phyloP scores from a whole-genome alignment of 2,797 vertebrate species.

The Bufotes viridis region DNA sequence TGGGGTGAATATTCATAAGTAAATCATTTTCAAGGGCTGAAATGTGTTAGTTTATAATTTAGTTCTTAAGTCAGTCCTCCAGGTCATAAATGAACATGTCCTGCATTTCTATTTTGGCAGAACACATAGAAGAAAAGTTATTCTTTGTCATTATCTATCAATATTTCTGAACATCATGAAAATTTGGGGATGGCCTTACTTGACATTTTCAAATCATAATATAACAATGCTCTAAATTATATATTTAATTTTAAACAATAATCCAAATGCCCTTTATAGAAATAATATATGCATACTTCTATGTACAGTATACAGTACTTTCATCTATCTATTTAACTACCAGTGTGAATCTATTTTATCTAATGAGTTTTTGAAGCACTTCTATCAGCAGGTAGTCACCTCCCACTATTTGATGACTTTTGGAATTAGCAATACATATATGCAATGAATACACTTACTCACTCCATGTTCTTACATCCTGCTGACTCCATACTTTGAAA shows the following conservation, averaged over 20 bases:
- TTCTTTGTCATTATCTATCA: constrained; percentile 13
- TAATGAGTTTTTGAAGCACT: background rate
- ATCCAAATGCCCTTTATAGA: background rate
- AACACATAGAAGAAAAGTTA: background rate
- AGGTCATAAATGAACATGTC: too few relatives aligned
- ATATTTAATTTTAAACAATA: constrained; percentile 19
- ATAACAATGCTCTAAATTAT: constrained; percentile 38
- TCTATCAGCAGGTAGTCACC: background rate
- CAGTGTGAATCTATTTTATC: background rate
- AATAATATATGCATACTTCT: background rate
- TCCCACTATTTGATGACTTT: background rate
- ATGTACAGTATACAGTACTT: too few relatives aligned
- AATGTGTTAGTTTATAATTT: too few relatives aligned
- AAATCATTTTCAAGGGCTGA: too few relatives aligned
- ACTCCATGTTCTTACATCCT: too few relatives aligned
- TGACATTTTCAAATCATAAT: constrained; percentile 54
- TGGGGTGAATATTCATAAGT: too few relatives aligned
- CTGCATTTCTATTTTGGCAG: background rate
- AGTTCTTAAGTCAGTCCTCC: too few relatives aligned
- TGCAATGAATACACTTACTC: too few relatives aligned
- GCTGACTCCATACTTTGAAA: too few relatives aligned
- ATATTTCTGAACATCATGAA: constrained; percentile 33
- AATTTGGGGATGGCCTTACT: constrained; percentile 35
- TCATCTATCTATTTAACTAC: background rate
- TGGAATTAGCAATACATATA: background rate